phyloP scores from a whole-genome alignment of 1,140 invertebrate species.

The Brevipalpus yothersi region DNA sequence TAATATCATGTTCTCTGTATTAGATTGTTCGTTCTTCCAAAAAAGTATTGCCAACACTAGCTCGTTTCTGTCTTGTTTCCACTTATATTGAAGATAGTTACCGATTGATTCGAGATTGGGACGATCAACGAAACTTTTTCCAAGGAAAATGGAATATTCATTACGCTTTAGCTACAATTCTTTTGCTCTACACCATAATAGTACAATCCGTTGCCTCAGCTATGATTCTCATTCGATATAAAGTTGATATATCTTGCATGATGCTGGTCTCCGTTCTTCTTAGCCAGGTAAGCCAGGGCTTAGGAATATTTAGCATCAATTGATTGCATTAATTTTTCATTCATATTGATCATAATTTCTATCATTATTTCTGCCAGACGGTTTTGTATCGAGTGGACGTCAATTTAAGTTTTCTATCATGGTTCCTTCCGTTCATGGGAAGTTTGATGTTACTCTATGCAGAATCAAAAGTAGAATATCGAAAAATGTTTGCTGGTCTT shows the following conservation, averaged over 20 bases:
- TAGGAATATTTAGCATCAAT: not conserved
- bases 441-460: constrained; percentile 78
- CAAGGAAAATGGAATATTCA: constrained; percentile 94
- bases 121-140: constrained; percentile 93
- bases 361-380: constrained; percentile 49
- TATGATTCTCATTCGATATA: constrained; percentile 79
- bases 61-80: constrained; percentile 82
- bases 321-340: not conserved
- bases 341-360: no score
- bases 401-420: constrained; percentile 80
- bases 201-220: constrained; percentile 83
- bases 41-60: constrained; percentile 76
- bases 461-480: constrained; percentile 69
- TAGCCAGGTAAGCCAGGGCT: constrained; percentile 39
- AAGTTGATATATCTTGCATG: constrained; percentile 81
- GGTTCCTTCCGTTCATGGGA: constrained; percentile 86
- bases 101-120: constrained; percentile 97
- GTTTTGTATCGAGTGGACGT: constrained; percentile 92
- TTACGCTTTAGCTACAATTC: constrained; percentile 65
- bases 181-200: constrained; percentile 74
- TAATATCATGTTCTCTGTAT: constrained; percentile 6
- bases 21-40: constrained; percentile 78
- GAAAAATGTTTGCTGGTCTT: constrained; percentile 85
- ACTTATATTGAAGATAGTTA: constrained; percentile 98
- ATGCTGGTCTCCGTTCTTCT: constrained; percentile 87